Evolutionary conservation across 2,888 invertebrate species (phyloP), one percentile per base, ranked within the genome.

Genomic region (Lagria hirta): DNA sequence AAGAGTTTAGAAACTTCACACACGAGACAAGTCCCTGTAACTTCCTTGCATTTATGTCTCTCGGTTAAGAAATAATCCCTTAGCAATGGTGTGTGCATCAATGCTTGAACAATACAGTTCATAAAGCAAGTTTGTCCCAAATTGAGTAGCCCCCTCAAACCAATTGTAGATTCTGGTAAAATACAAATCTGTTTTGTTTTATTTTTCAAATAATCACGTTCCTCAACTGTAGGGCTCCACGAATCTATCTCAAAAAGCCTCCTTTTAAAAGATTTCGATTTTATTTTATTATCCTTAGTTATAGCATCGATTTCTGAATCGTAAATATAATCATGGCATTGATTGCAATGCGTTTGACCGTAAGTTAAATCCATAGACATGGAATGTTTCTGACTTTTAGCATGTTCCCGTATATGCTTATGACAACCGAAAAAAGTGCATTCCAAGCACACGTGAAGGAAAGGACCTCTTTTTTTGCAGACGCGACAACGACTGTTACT

Each of bases 41-140:
- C 34, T 10, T 68, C 68, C 61, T 81, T 82, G 73, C 96, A 97
- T 63, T 86, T 83, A 69, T 98, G 97, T 85, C 86, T 83, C 71
- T 97, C 95, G 22, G 92, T 87, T 56, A 99, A 78, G 70, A 99
- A 97, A 73, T 93, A 98, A 70, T 98, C 96, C 50, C 97, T 78
- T 37, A 99, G 75, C 21, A 97, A 74, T 1, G 97, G 96, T 2
- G 96, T 97, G 70, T 98, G 97, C 55, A 94, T 93, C 55, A 99
- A 72, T 1, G 94, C 91, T 77, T 94, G 93, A 5, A 98, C 87
- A 60, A 98, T 95, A 66, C 95, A 95, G 73, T 96, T 98, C 93
- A 99, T 95, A 69, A 96, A 99, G 74, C 98, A 99, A 2, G 98
- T 98, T 56, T 94, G 89, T 18, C 98, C 98, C 51, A 99, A 77